Base-by-base conservation (phyloP, 2,113 vertebrate species). In the Suncus etruscus region DNA sequence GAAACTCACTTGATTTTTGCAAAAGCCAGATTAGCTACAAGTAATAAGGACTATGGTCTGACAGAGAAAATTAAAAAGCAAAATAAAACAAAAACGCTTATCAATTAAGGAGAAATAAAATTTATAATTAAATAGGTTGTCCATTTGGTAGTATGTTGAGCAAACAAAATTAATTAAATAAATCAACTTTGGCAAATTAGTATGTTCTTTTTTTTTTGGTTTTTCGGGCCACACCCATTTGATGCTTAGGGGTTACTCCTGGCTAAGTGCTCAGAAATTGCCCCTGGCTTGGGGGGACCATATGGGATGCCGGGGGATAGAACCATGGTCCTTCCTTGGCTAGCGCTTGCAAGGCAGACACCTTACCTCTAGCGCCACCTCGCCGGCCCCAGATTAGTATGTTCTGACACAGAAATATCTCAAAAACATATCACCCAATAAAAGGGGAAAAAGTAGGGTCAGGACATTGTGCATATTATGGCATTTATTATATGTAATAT, bases 1-100 rank as follows among this genome's bases (percentile, higher is more conserved):
- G 15, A 91, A 90, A 81, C 5, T 14, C 16, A 72, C 47, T 65
- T 66, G 47, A 58, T 14, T 1, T 70, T 78, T 79, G 16, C 18
- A 83, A 65, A 73, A 51, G 16, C 11, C 75, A 65, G 61, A 14
- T 11, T 48, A 63, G 7, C 32, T 18, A 74, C 9, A 65, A 50
- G 8, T 45, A 54, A 66, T 27, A 72, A 14, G 8, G 65, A 73
- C 65, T 39, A 69, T 16, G 25, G 12, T 50, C 54, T 84, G 22
- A 32, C 66, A 66, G 48, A 14, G 73, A 86, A 32, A 75, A 77
- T 85, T 86, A 22, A 24, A 72, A 84, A 74, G 27, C 11, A 81
- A n/a, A 27, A 80, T 65, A 77, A 27, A 63, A 81, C 6, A 24
- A 29, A 85, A 94, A 69, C 50, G 48, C 70, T 48, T 70, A 86